Percentiles rank a stretch among this genome's conserved stretches.
phyloP scores from a whole-genome alignment of 2,797 vertebrate genomes.

The Semaprochilodus insignis region DNA sequence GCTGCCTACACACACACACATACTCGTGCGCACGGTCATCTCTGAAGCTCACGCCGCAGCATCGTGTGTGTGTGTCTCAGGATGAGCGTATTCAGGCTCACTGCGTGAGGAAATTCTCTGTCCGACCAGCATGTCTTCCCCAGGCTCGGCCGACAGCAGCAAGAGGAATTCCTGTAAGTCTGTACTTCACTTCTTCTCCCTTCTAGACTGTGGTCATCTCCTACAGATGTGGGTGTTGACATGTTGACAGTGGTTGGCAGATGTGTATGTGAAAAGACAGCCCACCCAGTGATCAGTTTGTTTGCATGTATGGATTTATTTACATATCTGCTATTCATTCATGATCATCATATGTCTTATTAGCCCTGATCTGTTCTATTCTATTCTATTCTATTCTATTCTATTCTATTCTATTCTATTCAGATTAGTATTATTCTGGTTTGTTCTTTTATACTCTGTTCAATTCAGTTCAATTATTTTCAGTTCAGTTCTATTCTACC shows the following conservation, averaged over 20 bases:
- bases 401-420: background rate
- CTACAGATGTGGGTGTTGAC: background rate
- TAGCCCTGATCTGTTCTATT: background rate
- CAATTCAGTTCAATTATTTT: background rate
- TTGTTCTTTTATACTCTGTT: background rate
- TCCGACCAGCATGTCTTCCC: constrained; percentile 82
- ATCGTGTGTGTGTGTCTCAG: constrained; percentile 66
- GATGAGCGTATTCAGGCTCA: constrained; percentile 70
- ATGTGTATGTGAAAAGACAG: background rate
- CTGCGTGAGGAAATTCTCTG: constrained; percentile 69
- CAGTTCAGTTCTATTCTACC: background rate
- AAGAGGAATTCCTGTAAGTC: constrained; percentile 85
- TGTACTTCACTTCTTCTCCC: constrained; percentile 5
- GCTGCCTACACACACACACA: constrained; percentile 27
- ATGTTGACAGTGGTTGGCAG: background rate
- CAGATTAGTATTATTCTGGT: background rate
- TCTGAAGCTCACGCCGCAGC: constrained; percentile 36
- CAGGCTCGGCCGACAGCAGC: constrained; percentile 80
- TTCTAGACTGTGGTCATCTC: background rate
- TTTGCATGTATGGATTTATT: background rate
- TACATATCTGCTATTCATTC: background rate
- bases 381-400: background rate
- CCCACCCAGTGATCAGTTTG: background rate
- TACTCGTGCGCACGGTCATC: constrained; percentile 10
- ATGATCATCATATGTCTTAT: background rate